A percentile compares a stretch with the other conserved stretches of the same genome.
These are phyloP conservation scores for Pomatostomus ruficeps DNA, from an alignment of 2,113 vertebrate genomes.

Conservation along the genomic window DNA sequence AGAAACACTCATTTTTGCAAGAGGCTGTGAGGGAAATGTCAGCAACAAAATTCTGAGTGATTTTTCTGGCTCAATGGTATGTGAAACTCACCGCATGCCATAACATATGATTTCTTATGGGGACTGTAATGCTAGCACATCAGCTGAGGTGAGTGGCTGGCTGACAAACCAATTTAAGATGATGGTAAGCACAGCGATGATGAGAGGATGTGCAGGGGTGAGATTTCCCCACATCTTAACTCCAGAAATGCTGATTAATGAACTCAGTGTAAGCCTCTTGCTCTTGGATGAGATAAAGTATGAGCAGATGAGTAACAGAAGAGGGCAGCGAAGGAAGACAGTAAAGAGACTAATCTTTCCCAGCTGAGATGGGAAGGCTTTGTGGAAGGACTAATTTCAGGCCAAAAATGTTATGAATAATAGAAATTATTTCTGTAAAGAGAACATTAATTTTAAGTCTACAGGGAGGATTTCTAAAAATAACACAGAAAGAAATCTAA, in stretches of 20 bases:
- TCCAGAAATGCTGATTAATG: constrained; percentile 5
- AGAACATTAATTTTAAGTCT: neutral
- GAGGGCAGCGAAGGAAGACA: constrained; percentile 38
- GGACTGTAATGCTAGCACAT: neutral
- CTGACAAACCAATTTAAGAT: constrained; percentile 45
- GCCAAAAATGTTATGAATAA: constrained; percentile 23
- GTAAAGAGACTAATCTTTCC: neutral
- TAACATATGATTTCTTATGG: constrained; percentile 40
- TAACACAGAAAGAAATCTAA: neutral
- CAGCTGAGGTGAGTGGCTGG: constrained; percentile 39
- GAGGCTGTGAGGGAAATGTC: constrained; percentile 30
- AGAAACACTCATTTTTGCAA: constrained; percentile 8
- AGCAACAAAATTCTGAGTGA: constrained; percentile 18
- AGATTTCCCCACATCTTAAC: constrained; percentile 26
- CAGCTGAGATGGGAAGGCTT: neutral
- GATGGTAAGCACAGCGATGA: constrained; percentile 1
- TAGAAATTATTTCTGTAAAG: constrained; percentile 30
- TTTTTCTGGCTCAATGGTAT: neutral
- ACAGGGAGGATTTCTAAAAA: neutral
- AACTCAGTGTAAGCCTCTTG: neutral
- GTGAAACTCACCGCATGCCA: neutral
- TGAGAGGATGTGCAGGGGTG: neutral
- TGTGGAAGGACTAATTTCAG: neutral
- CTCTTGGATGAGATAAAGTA: constrained; percentile 6
- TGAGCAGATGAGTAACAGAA: constrained; percentile 39